Conservation (phyloP, 1,140 invertebrate genomes). For the Dysdera silvatica region DNA sequence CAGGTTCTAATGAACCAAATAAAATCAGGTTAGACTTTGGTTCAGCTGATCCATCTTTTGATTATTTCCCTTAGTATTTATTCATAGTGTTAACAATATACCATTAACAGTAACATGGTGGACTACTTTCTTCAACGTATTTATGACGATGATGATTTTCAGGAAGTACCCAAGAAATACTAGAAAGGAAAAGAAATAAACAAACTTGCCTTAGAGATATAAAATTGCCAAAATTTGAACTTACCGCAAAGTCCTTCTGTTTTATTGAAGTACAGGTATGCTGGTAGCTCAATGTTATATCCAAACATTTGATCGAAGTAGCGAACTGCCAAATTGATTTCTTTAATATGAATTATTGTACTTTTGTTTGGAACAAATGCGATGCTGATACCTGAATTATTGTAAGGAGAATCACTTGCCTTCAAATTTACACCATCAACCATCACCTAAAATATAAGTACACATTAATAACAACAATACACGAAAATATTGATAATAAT, state of each 20-base stretch:
- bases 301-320: constrained; percentile 42
- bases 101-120: too few relatives aligned
- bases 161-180: too few relatives aligned
- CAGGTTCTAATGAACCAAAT: too few relatives aligned
- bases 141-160: too few relatives aligned
- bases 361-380: constrained; percentile 15
- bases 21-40: too few relatives aligned
- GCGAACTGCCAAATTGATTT: constrained; percentile 37
- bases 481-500: too few relatives aligned
- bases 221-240: neutral
- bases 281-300: constrained; percentile 58
- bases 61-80: too few relatives aligned
- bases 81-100: too few relatives aligned
- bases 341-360: constrained; percentile 35
- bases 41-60: too few relatives aligned
- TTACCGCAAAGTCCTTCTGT: constrained; percentile 70
- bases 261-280: constrained; percentile 59
- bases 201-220: neutral
- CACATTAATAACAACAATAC: neutral
- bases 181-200: constrained; percentile 6
- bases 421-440: neutral
- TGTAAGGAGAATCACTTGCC: constrained; percentile 21
- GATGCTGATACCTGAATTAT: constrained; percentile 28
- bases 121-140: too few relatives aligned
- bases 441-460: neutral